These are phyloP conservation scores for Pholis gunnellus DNA, from an alignment of 2,113 vertebrate species.

Conservation along the genomic window DNA sequence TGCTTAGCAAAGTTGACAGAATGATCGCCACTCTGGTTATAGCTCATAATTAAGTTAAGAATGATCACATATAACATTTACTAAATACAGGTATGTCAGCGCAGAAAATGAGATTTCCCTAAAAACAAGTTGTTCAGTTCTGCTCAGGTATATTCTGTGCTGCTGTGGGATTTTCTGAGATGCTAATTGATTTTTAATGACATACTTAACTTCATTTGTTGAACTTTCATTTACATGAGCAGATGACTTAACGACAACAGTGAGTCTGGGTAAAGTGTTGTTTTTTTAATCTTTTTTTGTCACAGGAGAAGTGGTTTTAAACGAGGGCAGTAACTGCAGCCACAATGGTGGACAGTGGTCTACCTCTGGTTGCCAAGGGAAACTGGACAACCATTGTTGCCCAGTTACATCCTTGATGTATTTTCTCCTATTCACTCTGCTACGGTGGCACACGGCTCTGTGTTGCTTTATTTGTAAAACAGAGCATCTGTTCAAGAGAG, in stretches of 20 bases:
- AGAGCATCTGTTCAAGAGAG: constrained; percentile 16
- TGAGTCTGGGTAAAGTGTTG: background rate
- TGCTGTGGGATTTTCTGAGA: background rate
- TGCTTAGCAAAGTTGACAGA: constrained; percentile 23
- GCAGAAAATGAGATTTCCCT: background rate
- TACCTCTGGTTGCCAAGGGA: constrained; percentile 33
- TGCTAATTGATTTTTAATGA: constrained; percentile 1
- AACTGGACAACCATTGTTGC: constrained; percentile 26
- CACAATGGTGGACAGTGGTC: constrained; percentile 6
- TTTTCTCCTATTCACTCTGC: constrained; percentile 21
- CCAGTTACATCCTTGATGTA: constrained; percentile 27
- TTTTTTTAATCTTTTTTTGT: background rate
- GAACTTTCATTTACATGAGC: background rate
- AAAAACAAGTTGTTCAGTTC: background rate
- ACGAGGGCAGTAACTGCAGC: background rate
- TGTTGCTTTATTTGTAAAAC: constrained; percentile 28
- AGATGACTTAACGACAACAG: background rate
- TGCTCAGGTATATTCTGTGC: background rate
- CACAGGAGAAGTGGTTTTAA: background rate
- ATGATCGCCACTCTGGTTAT: background rate
- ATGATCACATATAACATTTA: background rate
- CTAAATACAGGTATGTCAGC: background rate
- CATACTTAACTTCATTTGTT: background rate
- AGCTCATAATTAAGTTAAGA: background rate
- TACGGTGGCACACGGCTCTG: constrained; percentile 21